Evolutionary conservation across 2,113 vertebrate genomes (phyloP).

Genomic region (Lutjanus erythropterus): DNA sequence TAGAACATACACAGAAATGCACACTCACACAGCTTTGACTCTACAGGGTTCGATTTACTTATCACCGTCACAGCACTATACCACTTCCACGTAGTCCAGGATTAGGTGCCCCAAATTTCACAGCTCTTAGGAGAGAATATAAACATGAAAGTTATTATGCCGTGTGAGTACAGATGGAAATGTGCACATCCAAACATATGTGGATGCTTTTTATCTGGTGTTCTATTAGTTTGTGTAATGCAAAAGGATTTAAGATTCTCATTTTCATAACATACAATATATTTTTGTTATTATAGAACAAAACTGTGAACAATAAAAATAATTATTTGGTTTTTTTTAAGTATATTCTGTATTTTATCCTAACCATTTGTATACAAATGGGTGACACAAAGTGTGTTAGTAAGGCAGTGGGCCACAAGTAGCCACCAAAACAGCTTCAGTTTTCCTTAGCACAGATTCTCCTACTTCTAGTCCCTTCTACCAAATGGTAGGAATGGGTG

Average conservation of each 20-base stretch:
- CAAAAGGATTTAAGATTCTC: not conserved
- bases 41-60: constrained; percentile 48
- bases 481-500: too few species aligned
- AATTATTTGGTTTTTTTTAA: not conserved
- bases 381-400: not conserved
- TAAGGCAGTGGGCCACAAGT: not conserved
- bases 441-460: not conserved
- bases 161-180: constrained; percentile 24
- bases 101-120: constrained; percentile 63
- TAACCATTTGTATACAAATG: not conserved
- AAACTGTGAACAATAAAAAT: not conserved
- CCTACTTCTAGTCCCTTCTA: too few species aligned
- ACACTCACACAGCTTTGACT: constrained; percentile 12
- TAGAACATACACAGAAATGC: constrained; percentile 25
- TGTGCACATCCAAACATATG: constrained; percentile 39
- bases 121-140: constrained; percentile 44
- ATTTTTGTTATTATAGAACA: not conserved
- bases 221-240: constrained; percentile 26
- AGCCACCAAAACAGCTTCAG: not conserved
- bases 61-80: constrained; percentile 35
- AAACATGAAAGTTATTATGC: constrained; percentile 55
- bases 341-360: not conserved
- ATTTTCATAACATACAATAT: constrained; percentile 21
- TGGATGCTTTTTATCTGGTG: constrained; percentile 40
- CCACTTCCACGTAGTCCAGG: constrained; percentile 5